Percentiles rank a stretch among this genome's conserved stretches.
phyloP scores from a whole-genome alignment of 2,113 vertebrate genomes.

The Sardina pilchardus region DNA sequence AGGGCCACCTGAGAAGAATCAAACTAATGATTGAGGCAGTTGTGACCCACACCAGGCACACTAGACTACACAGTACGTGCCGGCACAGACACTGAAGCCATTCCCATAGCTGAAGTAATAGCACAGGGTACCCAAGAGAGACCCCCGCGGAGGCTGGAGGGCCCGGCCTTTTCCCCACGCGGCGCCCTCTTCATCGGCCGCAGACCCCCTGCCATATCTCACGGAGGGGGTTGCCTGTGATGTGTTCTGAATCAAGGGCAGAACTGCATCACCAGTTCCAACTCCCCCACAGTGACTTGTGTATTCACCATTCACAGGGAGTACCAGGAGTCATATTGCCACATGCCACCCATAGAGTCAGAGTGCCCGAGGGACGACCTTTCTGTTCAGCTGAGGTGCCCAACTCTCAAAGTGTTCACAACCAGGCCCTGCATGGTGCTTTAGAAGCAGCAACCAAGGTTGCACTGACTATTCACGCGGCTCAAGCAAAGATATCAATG shows the following conservation, averaged over 20 bases:
- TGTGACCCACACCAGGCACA: background rate
- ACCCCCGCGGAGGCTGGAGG: background rate
- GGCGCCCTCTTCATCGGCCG: background rate
- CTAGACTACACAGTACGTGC: background rate
- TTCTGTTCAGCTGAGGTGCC: background rate
- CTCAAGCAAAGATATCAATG: background rate
- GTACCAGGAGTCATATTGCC: background rate
- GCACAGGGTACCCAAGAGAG: background rate
- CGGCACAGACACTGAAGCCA: background rate
- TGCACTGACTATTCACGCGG: background rate
- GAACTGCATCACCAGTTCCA: background rate
- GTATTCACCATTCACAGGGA: background rate
- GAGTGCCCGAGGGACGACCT: background rate
- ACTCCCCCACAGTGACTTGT: background rate
- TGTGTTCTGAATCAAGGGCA: background rate
- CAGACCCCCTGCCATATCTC: background rate
- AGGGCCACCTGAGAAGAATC: conserved; percentile 3
- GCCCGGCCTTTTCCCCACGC: background rate
- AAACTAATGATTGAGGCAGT: background rate
- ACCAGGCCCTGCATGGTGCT: background rate
- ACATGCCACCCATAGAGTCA: background rate
- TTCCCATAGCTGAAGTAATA: background rate
- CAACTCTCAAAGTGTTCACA: background rate
- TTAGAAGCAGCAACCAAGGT: background rate
- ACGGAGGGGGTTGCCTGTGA: background rate